Evolutionary conservation across 1,140 invertebrate species (phyloP).

Genomic region (Drosophila athabasca): DNA sequence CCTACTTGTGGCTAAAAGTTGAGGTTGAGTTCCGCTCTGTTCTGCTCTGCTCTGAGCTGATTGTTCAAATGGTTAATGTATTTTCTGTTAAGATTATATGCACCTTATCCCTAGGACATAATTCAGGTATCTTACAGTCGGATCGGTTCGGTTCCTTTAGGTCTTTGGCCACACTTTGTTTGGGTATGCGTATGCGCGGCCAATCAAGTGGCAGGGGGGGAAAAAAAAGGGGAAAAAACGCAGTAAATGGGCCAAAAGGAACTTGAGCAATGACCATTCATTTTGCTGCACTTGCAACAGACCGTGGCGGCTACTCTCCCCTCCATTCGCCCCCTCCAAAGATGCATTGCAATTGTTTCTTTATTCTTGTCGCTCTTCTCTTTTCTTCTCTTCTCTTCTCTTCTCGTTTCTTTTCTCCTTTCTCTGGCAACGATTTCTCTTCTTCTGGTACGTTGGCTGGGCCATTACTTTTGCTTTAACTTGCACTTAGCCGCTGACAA

Average conservation of each 20-base stretch:
- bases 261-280: conserved; percentile 64
- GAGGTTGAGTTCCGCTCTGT: no score
- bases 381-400: background rate
- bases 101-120: no score
- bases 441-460: conserved; percentile 44
- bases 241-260: conserved; percentile 18
- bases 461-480: conserved; percentile 75
- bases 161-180: no score
- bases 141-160: no score
- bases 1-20: no score
- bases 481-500: conserved; percentile 77
- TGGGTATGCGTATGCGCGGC: no score
- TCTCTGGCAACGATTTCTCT: conserved; percentile 49
- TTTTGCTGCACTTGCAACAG: conserved; percentile 46
- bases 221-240: no score
- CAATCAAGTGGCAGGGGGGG: no score
- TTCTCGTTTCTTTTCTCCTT: background rate
- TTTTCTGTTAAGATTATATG: no score
- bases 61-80: no score
- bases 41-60: no score
- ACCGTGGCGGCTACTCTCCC: background rate
- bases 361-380: conserved; percentile 16
- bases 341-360: conserved; percentile 63
- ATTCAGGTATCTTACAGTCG: no score
- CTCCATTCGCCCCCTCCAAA: conserved; percentile 9